phyloP scores from a whole-genome alignment of 2,888 invertebrate genomes.

The Heliothis peltigera region DNA sequence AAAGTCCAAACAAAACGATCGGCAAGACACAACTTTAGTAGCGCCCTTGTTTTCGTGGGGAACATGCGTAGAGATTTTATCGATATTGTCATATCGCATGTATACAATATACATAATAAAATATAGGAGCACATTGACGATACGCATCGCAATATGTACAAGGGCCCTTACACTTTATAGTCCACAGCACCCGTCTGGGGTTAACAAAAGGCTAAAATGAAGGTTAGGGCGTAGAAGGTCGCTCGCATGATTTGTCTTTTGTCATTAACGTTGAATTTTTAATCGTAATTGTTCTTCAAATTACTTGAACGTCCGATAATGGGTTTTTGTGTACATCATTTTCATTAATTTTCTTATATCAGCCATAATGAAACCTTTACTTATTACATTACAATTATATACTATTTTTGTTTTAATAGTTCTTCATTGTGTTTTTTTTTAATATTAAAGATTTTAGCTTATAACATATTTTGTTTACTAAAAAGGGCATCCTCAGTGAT shows the following conservation, averaged over 20 bases:
- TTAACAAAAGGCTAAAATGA: slow-evolving; percentile 53
- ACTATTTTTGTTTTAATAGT: neutral
- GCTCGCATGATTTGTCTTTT: slow-evolving; percentile 45
- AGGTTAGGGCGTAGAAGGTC: slow-evolving; percentile 51
- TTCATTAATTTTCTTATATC: slow-evolving; percentile 14
- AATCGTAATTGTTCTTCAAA: slow-evolving; percentile 50
- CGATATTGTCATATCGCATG: slow-evolving; percentile 61
- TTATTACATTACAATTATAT: slow-evolving; percentile 24
- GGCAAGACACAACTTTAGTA: slow-evolving; percentile 55
- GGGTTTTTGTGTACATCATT: slow-evolving; percentile 24
- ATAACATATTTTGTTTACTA: no score
- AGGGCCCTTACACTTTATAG: slow-evolving; percentile 45
- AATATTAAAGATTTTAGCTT: no score
- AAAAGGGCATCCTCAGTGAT: no score
- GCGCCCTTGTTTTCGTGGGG: slow-evolving; percentile 53
- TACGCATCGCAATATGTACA: slow-evolving; percentile 48
- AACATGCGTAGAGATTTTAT: slow-evolving; percentile 56
- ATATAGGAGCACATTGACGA: slow-evolving; percentile 38
- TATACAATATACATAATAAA: slow-evolving; percentile 27
- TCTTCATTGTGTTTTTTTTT: no score
- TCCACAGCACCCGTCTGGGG: slow-evolving; percentile 33
- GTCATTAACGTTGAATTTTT: slow-evolving; percentile 47
- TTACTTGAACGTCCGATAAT: slow-evolving; percentile 36
- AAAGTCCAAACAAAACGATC: slow-evolving; percentile 53
- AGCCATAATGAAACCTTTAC: slow-evolving; percentile 19